Conservation (phyloP, 2,113 vertebrate species). For the Hippocampus zosterae region DNA sequence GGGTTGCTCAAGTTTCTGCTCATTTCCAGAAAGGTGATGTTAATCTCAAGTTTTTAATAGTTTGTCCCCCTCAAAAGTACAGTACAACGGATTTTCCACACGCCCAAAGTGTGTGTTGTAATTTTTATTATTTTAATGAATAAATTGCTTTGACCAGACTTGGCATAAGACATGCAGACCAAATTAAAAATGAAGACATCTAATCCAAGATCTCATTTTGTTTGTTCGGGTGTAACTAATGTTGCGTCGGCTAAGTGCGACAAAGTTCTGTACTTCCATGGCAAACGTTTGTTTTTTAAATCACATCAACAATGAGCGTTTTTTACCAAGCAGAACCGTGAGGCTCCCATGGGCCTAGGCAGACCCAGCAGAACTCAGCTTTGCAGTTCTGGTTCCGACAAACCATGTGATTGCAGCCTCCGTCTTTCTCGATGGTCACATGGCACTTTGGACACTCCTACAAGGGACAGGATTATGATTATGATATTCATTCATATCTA, state of each 20-base stretch:
- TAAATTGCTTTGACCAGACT: not conserved
- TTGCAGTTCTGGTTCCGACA: conserved; percentile 99
- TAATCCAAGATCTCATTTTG: no score
- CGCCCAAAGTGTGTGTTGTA: no score
- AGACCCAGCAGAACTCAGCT: conserved; percentile 99
- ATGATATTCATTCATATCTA: no score
- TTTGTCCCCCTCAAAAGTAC: no score
- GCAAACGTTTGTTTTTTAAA: not conserved
- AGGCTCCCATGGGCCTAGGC: conserved; percentile 97
- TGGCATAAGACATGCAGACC: not conserved
- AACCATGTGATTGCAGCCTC: conserved; percentile 99
- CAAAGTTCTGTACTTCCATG: no score
- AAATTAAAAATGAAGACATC: no score
- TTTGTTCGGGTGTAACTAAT: no score
- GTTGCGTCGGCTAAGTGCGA: no score
- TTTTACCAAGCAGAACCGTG: conserved; percentile 97
- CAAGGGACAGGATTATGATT: not conserved
- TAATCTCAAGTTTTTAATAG: no score
- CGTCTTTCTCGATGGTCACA: conserved; percentile 98
- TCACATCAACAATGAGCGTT: not conserved
- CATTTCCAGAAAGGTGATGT: no score
- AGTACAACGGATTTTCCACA: no score
- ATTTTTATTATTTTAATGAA: not conserved
- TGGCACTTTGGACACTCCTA: conserved; percentile 99
- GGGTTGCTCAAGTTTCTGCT: no score